phyloP scores from a whole-genome alignment of 2,797 vertebrate genomes.

The Manis javanica region DNA sequence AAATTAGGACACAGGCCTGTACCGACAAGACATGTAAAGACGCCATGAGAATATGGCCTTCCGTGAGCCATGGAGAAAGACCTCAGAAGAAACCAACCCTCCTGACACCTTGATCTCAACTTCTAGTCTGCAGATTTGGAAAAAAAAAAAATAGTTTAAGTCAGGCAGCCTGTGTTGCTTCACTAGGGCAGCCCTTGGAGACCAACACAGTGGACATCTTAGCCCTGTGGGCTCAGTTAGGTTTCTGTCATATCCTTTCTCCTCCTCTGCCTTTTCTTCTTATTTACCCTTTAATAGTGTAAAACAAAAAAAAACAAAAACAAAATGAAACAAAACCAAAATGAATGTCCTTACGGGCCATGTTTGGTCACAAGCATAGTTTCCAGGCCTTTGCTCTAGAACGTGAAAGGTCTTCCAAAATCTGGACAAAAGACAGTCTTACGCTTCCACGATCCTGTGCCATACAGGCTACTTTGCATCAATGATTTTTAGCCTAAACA shows the following conservation, averaged over 20 bases:
- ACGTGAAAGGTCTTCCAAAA: neutral
- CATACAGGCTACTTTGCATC: neutral
- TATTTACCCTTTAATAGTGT: neutral
- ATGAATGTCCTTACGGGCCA: neutral
- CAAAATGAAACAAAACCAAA: neutral
- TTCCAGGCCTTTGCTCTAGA: neutral
- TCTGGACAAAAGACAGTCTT: neutral
- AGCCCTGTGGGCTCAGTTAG: fast-evolving
- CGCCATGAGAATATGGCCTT: neutral
- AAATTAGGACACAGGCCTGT: neutral
- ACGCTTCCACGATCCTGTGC: neutral
- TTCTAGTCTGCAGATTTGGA: neutral
- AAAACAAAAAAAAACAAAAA: neutral
- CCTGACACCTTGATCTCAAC: neutral
- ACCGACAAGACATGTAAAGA: neutral
- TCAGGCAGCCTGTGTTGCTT: neutral
- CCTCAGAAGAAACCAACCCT: neutral
- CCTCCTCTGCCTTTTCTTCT: neutral
- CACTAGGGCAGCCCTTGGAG: neutral
- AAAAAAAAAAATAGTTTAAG: neutral
- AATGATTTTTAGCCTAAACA: neutral
- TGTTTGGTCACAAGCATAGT: neutral
- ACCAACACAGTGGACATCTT: neutral
- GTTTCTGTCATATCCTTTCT: neutral
- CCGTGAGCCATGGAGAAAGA: neutral